These are phyloP conservation scores for Stenodema calcarata DNA, from an alignment of 2,888 invertebrate species.

Conservation along the genomic window DNA sequence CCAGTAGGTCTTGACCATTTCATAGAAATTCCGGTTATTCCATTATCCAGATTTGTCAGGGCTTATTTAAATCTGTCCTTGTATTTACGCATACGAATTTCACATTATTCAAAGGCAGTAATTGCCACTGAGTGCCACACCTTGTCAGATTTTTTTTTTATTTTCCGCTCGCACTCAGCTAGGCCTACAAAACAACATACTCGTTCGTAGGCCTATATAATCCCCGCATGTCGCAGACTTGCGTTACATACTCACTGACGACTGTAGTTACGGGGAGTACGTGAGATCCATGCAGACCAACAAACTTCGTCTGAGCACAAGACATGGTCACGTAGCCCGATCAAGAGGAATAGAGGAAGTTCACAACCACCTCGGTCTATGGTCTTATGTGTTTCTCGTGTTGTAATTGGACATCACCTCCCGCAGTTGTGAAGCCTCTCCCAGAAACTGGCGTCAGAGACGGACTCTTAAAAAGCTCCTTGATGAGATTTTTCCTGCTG, in stretches of 20 bases:
- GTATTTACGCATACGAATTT: no score
- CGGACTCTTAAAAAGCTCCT: background rate
- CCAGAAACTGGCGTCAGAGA: background rate
- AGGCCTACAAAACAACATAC: no score
- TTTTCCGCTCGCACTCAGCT: no score
- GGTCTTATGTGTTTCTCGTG: background rate
- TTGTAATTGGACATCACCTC: background rate
- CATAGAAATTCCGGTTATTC: no score
- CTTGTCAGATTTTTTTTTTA: no score
- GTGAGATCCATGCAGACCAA: background rate
- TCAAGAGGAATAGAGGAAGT: constrained; percentile 19
- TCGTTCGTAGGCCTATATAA: no score
- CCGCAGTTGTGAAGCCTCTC: background rate
- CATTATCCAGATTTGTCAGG: no score
- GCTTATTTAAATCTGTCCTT: no score
- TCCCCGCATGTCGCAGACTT: no score
- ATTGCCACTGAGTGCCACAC: no score
- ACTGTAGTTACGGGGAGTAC: background rate
- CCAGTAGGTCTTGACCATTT: no score
- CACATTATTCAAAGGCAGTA: no score
- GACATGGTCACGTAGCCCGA: constrained; percentile 8
- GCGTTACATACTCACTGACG: background rate
- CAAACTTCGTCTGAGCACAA: background rate
- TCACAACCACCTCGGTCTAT: background rate
- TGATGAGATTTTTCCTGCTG: background rate